A percentile compares a stretch with the other conserved stretches of the same genome.
Evolutionary conservation across 2,797 vertebrate species (phyloP).

Genomic region (Phataginus tetradactyla): DNA sequence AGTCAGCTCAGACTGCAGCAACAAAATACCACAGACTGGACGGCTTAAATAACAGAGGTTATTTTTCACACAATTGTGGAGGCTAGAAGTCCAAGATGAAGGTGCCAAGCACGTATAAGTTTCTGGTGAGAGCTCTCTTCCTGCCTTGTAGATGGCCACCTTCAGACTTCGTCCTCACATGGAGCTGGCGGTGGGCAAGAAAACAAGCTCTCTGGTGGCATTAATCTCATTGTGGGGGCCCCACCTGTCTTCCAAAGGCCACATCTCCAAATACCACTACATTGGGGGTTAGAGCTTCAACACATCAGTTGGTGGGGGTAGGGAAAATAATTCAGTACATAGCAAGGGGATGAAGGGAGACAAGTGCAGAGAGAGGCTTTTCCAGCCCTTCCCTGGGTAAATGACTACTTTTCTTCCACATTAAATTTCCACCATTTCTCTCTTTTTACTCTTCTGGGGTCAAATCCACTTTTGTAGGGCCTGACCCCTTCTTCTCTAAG

Average conservation of each 20-base stretch:
- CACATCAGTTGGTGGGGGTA: neutral
- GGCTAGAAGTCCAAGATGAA: neutral
- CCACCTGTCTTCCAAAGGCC: neutral
- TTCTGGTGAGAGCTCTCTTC: neutral
- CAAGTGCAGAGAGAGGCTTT: neutral
- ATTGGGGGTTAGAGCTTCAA: neutral
- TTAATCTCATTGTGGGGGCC: neutral
- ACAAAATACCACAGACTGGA: neutral
- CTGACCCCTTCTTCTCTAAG: neutral
- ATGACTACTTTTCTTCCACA: neutral
- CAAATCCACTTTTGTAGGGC: neutral
- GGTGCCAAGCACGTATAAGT: neutral
- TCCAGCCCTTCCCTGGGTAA: neutral
- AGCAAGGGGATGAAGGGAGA: neutral
- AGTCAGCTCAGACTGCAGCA: neutral
- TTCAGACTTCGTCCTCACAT: neutral
- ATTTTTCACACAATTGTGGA: neutral
- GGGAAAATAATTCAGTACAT: neutral
- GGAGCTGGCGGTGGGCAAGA: rapidly evolving
- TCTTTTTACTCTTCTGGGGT: neutral
- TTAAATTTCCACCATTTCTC: neutral
- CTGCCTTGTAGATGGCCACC: neutral
- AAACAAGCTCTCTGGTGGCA: neutral
- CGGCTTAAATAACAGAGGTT: neutral
- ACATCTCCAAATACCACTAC: neutral